Percentiles rank a stretch among this genome's conserved stretches.
Evolutionary conservation across 2,113 vertebrate species (phyloP).

Genomic region (Crotalus horridus): DNA sequence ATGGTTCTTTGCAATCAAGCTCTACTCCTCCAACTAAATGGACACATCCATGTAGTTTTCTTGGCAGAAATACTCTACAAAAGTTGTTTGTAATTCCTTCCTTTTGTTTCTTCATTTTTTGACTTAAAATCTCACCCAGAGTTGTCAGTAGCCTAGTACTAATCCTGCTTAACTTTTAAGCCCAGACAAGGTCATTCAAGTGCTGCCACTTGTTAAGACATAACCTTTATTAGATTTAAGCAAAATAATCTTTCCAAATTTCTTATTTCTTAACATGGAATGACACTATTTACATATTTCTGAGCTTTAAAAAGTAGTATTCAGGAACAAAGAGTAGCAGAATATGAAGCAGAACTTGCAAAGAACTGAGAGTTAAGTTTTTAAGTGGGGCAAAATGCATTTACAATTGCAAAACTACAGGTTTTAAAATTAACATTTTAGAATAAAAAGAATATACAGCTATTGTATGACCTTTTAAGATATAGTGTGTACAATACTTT

Average conservation of each 20-base stretch:
- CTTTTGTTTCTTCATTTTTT: background rate
- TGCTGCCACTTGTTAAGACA: background rate
- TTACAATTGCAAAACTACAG: background rate
- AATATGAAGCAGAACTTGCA: background rate
- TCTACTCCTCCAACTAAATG: background rate
- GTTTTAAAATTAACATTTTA: background rate
- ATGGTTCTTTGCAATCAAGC: background rate
- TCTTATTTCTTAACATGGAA: background rate
- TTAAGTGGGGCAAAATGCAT: background rate
- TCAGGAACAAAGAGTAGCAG: background rate
- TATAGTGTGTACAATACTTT: background rate
- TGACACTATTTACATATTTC: background rate
- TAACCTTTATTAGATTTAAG: background rate
- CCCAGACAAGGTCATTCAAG: background rate
- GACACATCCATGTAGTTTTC: background rate
- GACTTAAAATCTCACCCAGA: background rate
- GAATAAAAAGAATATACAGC: background rate
- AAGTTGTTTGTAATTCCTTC: background rate
- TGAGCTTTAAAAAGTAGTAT: background rate
- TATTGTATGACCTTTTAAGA: background rate
- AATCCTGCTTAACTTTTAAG: background rate
- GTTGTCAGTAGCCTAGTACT: background rate
- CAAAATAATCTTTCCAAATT: background rate
- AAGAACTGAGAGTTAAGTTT: background rate
- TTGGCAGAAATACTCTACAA: background rate